Evolutionary conservation across 1,140 invertebrate genomes (phyloP), one percentile per base, ranked within the genome.

Genomic region (Drosophila tani): DNA sequence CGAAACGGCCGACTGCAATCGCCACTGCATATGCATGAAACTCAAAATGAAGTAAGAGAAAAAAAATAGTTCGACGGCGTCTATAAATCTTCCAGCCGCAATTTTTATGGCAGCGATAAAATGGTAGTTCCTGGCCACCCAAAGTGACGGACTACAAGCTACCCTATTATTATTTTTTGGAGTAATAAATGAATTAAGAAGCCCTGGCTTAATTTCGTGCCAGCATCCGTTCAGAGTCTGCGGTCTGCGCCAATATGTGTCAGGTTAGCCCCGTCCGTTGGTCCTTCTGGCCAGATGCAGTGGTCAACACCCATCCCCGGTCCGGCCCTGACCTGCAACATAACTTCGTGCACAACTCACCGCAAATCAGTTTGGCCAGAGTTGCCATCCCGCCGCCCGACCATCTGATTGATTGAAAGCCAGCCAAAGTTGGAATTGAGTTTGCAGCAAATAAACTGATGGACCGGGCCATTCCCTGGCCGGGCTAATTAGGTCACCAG

Each of bases 331-430:
- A n/a, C 24, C 46, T 17, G 64, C 68, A 69, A n/a, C 49, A 71
- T 73, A 74, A 60, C 70, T 73, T 60, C 68, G 68, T 74, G 70
- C 70, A 60, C 53, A 74, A 74, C 57, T 65, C 68, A 74, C 77
- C 77, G 77, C 77, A 80, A 80, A 80, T 80, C 77, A 79, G 77
- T 80, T 80, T 80, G 67, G 75, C 77, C 75, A 68, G 74, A 41
- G 35, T 27, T 40, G 24, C 43, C 51, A 27, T 21, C 32, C 40
- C 24, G 19, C 35, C n/a, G 24, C 32, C 70, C 50, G 19, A 59
- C 32, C 79, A 68, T 74, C 76, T 82, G 80, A 82, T 82, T 82
- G 80, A 82, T 82, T 82, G 80, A 71, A 82, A 82, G 68, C 74
- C 62, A 57, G 74, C 63, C 79, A 66, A 77, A 81, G 75, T 77